Conservation (phyloP, 2,113 vertebrate genomes). For the Tenebrosternarchus preto region DNA sequence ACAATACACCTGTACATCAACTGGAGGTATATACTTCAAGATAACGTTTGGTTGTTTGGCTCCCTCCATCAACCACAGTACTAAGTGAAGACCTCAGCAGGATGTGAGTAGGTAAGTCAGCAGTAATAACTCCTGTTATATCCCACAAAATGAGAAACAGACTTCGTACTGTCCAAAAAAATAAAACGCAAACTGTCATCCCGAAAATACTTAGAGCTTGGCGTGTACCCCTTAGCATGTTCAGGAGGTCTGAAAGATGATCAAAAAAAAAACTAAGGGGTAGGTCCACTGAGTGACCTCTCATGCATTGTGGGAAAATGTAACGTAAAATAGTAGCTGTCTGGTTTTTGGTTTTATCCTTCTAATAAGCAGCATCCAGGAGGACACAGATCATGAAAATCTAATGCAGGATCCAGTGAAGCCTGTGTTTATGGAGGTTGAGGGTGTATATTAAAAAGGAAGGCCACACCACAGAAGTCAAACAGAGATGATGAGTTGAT, state of each 20-base stretch:
- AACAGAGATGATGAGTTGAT: slow-evolving; percentile 36
- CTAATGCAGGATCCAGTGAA: slow-evolving; percentile 2
- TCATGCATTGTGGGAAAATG: slow-evolving; percentile 31
- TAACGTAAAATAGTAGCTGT: slow-evolving; percentile 41
- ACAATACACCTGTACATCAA: neutral
- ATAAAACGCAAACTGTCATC: neutral
- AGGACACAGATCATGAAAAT: slow-evolving; percentile 7
- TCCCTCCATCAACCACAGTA: slow-evolving; percentile 6
- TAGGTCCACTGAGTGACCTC: slow-evolving; percentile 37
- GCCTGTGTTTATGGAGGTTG: slow-evolving; percentile 33
- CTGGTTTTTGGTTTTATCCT: slow-evolving; percentile 20
- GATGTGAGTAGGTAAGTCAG: slow-evolving; percentile 16
- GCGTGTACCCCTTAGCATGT: neutral
- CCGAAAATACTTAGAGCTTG: slow-evolving; percentile 17
- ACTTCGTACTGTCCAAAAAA: neutral
- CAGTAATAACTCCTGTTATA: slow-evolving; percentile 13
- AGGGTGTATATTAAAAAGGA: slow-evolving; percentile 28
- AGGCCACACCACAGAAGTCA: slow-evolving; percentile 19
- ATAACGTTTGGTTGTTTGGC: slow-evolving; percentile 8
- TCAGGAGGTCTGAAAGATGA: slow-evolving; percentile 11
- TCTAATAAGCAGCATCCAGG: slow-evolving; percentile 12
- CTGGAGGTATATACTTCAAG: neutral
- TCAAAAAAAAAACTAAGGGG: slow-evolving; percentile 27
- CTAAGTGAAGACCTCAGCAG: slow-evolving; percentile 14
- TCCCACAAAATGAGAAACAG: slow-evolving; percentile 26